These are phyloP conservation scores for Sitta carolinensis DNA, from an alignment of 2,797 vertebrate genomes.

Conservation along the genomic window DNA sequence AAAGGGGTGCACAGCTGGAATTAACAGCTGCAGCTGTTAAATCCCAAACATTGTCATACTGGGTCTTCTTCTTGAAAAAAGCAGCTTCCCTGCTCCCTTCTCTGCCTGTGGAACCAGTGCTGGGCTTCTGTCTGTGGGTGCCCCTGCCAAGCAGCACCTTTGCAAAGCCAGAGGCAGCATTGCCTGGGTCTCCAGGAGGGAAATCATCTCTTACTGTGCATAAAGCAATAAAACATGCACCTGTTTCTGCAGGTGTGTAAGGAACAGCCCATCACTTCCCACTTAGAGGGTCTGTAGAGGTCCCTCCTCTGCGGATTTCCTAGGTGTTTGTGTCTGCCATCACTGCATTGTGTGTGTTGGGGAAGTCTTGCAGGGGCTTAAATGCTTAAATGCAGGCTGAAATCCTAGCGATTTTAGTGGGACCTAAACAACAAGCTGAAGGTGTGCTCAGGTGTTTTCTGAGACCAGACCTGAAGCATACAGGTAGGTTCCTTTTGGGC, in stretches of 20 bases:
- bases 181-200: not conserved
- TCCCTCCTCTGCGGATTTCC: not conserved
- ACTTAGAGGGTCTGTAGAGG: not conserved
- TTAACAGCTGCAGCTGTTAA: not conserved
- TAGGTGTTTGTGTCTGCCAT: not conserved
- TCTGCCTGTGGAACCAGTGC: fast-evolving
- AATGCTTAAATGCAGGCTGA: not conserved
- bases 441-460: not conserved
- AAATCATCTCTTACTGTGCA: fast-evolving
- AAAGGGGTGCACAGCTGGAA: not conserved
- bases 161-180: not conserved
- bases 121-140: not conserved
- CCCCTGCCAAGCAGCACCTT: not conserved
- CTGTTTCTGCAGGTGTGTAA: not conserved
- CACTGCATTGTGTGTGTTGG: fast-evolving
- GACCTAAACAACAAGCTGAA: not conserved
- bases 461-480: not conserved
- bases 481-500: not conserved
- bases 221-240: not conserved
- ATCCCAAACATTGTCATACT: not conserved
- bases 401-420: not conserved
- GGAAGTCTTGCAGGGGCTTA: not conserved
- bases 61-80: not conserved
- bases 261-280: not conserved
- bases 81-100: not conserved